Percentiles rank a stretch among this genome's conserved stretches.
Evolutionary conservation across 1,140 invertebrate species (phyloP).

Genomic region (Leptoteleia sp.): DNA sequence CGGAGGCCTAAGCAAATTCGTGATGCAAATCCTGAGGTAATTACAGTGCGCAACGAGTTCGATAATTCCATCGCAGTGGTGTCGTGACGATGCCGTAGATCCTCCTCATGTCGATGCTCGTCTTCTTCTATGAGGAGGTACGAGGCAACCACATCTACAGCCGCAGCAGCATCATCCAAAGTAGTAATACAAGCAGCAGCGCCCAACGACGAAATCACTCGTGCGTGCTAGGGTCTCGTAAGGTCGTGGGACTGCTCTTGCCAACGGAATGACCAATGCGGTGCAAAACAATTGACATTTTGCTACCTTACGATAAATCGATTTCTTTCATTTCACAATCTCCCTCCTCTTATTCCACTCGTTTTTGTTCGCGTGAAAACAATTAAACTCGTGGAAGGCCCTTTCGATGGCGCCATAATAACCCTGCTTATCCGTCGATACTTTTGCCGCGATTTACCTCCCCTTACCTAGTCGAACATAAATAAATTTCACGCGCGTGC

Average conservation of each 20-base stretch:
- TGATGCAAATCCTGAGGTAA: constrained; percentile 63
- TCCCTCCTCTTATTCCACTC: neutral
- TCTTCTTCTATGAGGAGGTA: constrained; percentile 40
- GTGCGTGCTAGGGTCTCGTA: constrained; percentile 67
- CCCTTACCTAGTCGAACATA: no score
- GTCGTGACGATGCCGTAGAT: constrained; percentile 55
- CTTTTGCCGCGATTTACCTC: no score
- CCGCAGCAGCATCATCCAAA: constrained; percentile 49
- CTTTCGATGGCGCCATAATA: no score
- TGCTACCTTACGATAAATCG: constrained; percentile 36
- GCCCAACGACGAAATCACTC: constrained; percentile 48
- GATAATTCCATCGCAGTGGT: constrained; percentile 61
- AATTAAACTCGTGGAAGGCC: neutral
- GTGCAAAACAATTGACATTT: constrained; percentile 55
- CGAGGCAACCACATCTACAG: constrained; percentile 35
- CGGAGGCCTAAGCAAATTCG: constrained; percentile 57
- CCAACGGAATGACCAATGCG: constrained; percentile 72
- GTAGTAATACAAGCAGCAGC: constrained; percentile 52
- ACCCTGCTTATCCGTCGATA: no score
- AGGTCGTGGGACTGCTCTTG: constrained; percentile 68
- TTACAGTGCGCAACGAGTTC: constrained; percentile 58
- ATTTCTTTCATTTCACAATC: constrained; percentile 25
- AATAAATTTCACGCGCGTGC: neutral
- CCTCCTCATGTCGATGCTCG: constrained; percentile 45
- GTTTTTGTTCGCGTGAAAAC: neutral